Evolutionary conservation across 2,888 invertebrate species (phyloP), one percentile per base, ranked within the genome.

Genomic region (Chorisops tibialis): DNA sequence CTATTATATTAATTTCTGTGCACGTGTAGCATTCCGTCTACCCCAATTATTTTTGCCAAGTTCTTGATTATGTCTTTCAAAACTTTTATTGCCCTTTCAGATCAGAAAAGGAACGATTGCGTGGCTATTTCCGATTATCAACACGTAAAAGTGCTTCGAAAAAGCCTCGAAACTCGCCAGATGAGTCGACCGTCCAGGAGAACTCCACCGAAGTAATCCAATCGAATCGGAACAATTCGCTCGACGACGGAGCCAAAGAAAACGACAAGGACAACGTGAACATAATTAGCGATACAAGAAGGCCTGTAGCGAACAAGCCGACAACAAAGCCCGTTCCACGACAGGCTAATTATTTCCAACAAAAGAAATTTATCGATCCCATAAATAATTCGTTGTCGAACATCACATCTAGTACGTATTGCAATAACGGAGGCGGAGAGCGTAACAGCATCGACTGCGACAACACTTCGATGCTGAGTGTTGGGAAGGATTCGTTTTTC

Each of bases 41-140:
- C 30, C 30, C 30, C 9, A 7, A 30, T 30, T 30, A 7, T 5
- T 30, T 30, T 7, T 30, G 30, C 30, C n/a, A n/a, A n/a, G n/a
- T n/a, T n/a, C n/a, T n/a, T n/a, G n/a, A n/a, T n/a, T n/a, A n/a
- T n/a, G 5, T 30, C 30, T 30, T 2, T 30, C 30, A 9, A n/a
- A n/a, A n/a, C n/a, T 30, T 60, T 35, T 35, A 18, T 35, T 48
- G 7, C 37, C 38, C 54, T 71, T 70, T 11, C 73, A 84, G 84
- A 65, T 76, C 81, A 18, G 81, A 83, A 51, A 83, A 83, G 69
- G 83, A 84, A 67, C 79, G 84, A 30, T 72, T 85, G 1, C 77
- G 82, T 22, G 81, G 82, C 59, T 84, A 84, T 71, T 82, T 85
- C 68, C 81, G 81, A 7, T 77, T 83, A 16, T 75, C 74, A 73